These are phyloP conservation scores for Platycercus adscitus DNA, from an alignment of 2,113 vertebrate genomes.

Conservation along the genomic window DNA sequence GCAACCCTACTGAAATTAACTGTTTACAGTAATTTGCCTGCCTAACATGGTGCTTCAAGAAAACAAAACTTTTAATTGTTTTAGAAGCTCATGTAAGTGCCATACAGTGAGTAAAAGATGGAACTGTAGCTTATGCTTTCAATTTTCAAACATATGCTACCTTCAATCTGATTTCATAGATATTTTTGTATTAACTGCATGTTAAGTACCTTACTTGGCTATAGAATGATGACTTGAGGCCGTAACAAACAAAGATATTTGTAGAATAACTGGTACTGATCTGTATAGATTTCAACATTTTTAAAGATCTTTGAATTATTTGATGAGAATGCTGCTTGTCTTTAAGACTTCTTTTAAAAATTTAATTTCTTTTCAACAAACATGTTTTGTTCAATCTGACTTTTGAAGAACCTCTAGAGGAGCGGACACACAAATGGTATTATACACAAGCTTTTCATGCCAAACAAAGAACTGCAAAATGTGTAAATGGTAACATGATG, in stretches of 20 bases:
- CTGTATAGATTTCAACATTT: not conserved
- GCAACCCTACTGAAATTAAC: not conserved
- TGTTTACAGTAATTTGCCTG: not conserved
- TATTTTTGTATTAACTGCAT: not conserved
- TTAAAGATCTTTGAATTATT: not conserved
- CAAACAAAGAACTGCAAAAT: not conserved
- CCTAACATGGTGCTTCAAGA: not conserved
- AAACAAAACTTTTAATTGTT: not conserved
- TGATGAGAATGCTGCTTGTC: not conserved
- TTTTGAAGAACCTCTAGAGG: not conserved
- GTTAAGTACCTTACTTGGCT: not conserved
- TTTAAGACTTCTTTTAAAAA: not conserved
- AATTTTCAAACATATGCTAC: not conserved
- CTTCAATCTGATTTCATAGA: not conserved
- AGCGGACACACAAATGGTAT: not conserved
- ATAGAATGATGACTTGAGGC: not conserved
- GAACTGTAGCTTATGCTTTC: not conserved
- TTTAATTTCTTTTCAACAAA: not conserved
- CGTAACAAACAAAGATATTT: not conserved
- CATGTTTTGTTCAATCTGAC: not conserved
- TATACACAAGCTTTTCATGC: not conserved
- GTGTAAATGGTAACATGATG: not conserved
- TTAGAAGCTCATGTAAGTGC: not conserved
- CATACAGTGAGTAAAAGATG: not conserved
- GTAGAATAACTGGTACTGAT: not conserved